Percentiles rank a stretch among this genome's conserved stretches.
These are phyloP conservation scores for Sebastolobus alascanus DNA, from an alignment of 2,797 vertebrate species.

Conservation along the genomic window DNA sequence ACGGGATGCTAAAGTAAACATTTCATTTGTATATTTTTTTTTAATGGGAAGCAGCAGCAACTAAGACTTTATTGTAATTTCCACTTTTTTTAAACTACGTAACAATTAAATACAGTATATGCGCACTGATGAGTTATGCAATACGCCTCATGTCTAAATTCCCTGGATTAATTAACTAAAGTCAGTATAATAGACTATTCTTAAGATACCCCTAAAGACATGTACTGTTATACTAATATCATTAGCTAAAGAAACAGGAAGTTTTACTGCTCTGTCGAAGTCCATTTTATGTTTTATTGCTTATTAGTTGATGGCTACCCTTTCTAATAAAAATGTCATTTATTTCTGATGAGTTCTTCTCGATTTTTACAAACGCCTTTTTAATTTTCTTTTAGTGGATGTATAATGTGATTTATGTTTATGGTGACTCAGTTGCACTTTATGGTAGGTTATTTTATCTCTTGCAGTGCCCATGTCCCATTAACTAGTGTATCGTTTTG, in stretches of 20 bases:
- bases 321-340: not conserved
- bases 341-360: not conserved
- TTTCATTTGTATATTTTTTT: not conserved
- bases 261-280: not conserved
- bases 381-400: not conserved
- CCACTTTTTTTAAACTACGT: not conserved
- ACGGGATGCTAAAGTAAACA: not conserved
- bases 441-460: not conserved
- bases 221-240: not conserved
- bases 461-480: not conserved
- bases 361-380: not conserved
- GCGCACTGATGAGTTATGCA: not conserved
- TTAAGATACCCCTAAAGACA: not conserved
- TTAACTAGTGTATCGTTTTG: not conserved
- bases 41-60: not conserved
- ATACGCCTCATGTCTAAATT: not conserved
- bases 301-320: not conserved
- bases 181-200: not conserved
- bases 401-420: slow-evolving; percentile 16
- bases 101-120: not conserved
- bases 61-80: not conserved
- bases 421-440: not conserved
- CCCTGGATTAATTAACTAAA: not conserved
- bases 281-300: not conserved
- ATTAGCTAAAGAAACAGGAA: not conserved